Evolutionary conservation across 2,113 vertebrate species (phyloP), one percentile per base, ranked within the genome.

Genomic region (Polypterus bichir): DNA sequence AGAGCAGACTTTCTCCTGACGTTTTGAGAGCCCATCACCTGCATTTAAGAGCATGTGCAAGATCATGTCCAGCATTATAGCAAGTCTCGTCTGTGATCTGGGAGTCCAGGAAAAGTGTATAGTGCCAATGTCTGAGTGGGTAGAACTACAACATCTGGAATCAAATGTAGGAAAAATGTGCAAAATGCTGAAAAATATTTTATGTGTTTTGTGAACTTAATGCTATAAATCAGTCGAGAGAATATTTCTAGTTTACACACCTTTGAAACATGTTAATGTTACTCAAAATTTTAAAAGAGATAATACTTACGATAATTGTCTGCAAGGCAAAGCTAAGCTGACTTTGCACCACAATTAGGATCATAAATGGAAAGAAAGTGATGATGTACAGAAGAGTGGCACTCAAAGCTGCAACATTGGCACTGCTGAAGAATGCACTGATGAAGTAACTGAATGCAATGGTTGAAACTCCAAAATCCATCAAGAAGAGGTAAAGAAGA

Each of bases 361-460:
- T 64, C 9, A 85, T 65, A 3, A 80, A 86, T 46, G 84, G 83
- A 55, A 87, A 68, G 63, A 88, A 88, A 65, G 77, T 87, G 62
- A 81, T 74, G 70, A 81, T 69, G 5, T 83, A 88, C 1, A 69
- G 49, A 63, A 84, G 67, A 55, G 76, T 79, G 59, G 76, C 71
- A 27, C 75, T 81, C 4, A 88, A 57, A 44, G 83, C 77, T 0
- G 81, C 86, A 5, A 69, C 74, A 60, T 79, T 9, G 0, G 84
- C 80, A 3, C 62, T 78, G 64, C 56, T 68, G 61, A 86, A 87
- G 66, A 83, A 81, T 0, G 7, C 61, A 47, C 78, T 76, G 66
- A 86, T 44, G 63, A 84, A 63, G 64, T 80, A 88, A 10, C 84
- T 84, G 59, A 88, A 47, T 73, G 63, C 76, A 67, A 80, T 44